A percentile compares a stretch with the other conserved stretches of the same genome.
Evolutionary conservation across 2,113 vertebrate species (phyloP).

Genomic region (Poicephalus meyeri): DNA sequence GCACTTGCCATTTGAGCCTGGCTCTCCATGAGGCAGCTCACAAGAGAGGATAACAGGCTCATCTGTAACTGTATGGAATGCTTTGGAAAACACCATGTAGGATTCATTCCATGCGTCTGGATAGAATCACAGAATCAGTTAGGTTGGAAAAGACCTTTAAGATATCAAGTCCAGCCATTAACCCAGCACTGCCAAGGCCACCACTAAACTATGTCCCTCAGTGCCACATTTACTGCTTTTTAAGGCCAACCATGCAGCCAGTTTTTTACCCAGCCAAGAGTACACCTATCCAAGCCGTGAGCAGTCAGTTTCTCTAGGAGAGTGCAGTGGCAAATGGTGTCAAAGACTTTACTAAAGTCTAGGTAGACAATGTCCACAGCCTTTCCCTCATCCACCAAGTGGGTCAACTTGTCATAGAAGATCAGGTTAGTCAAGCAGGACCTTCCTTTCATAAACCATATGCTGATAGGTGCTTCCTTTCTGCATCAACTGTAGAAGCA

Average conservation of each 20-base stretch:
- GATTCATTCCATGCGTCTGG: not conserved
- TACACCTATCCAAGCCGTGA: not conserved
- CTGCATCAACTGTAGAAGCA: not conserved
- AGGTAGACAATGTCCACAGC: not conserved
- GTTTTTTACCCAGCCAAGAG: not conserved
- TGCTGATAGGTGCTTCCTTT: not conserved
- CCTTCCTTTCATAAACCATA: not conserved
- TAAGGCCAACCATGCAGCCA: not conserved
- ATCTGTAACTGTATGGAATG: fast-evolving
- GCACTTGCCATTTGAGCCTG: not conserved
- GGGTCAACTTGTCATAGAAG: not conserved
- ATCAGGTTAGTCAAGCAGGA: not conserved
- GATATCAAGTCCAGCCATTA: not conserved
- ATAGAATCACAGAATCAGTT: not conserved
- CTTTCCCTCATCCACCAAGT: not conserved
- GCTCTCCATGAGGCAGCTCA: not conserved
- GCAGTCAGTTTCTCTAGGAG: not conserved
- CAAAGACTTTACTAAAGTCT: not conserved
- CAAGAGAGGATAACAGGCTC: not conserved
- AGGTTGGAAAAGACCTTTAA: not conserved
- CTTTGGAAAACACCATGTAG: not conserved
- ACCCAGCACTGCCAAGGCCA: not conserved
- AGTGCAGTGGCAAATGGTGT: not conserved
- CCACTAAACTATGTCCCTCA: not conserved
- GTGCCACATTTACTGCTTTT: not conserved